Base-by-base conservation (phyloP, 2,113 vertebrate species). In the Oncorhynchus tshawytscha region DNA sequence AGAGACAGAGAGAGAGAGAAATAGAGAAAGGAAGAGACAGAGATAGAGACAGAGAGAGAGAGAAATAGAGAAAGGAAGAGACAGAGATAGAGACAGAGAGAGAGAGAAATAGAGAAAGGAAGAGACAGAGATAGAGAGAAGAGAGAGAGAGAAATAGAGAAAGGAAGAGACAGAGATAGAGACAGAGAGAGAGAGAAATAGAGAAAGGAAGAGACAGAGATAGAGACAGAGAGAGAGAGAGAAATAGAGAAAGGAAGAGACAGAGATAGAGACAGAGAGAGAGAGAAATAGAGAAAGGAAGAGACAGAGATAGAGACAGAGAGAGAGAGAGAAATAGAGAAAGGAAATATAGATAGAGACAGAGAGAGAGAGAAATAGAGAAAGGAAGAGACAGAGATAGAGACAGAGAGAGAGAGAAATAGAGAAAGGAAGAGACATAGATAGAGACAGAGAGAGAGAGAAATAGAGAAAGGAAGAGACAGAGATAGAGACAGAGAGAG, bases 391-490 rank as follows among this genome's bases (percentile, higher is more conserved):
- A 25, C 24, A 71, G 73, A 67, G 75, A 88, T 27, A 27, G 25
- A 27, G 25, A 27, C 25, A 25, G 25, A 25, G 25, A 25, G 27
- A 27, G 27, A 27, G 27, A 27, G 25, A 2, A 27, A 27, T 27
- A 79, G 78, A 80, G 67, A 71, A 75, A 67, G 75, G 76, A 83
- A 88, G 81, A 86, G 86, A 79, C n/a, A n/a, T n/a, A n/a, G 1
- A 24, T 24, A 25, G 24, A 25, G 24, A 25, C 24, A 25, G 25
- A 25, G 25, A 25, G 25, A 25, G 25, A 25, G 25, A 25, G 1
- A 25, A 2, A 25, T 2, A 79, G 79, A 80, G 67, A n/a, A n/a
- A n/a, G n/a, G n/a, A n/a, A n/a, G 86, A 25, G 24, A 25, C 24
- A 71, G 73, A 67, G 75, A 88, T 27, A 27, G 25, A 27, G 25